phyloP scores from a whole-genome alignment of 1,140 invertebrate genomes.

The Sycobia sp. region DNA sequence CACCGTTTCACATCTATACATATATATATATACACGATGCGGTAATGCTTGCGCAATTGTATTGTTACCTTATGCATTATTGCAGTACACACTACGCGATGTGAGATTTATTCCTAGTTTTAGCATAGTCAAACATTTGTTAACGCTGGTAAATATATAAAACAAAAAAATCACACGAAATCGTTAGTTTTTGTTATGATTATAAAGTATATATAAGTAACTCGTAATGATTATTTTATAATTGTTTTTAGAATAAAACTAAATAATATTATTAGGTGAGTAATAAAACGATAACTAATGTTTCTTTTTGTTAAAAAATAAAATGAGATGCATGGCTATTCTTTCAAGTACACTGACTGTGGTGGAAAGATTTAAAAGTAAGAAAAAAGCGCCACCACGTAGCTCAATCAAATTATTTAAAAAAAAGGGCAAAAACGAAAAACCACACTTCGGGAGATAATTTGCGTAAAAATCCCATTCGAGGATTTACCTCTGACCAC shows the following conservation, averaged over 20 bases:
- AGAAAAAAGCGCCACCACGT: too few relatives aligned
- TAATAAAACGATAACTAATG: too few relatives aligned
- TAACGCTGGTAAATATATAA: slow-evolving; percentile 1
- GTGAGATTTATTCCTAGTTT: too few relatives aligned
- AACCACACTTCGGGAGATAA: slow-evolving; percentile 18
- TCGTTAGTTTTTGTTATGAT: slow-evolving; percentile 18
- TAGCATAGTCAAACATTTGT: slow-evolving; percentile 20
- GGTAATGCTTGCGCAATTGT: too few relatives aligned
- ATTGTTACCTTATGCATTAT: too few relatives aligned
- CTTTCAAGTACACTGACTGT: too few relatives aligned
- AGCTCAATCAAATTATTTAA: not conserved
- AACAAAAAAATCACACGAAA: slow-evolving; percentile 3
- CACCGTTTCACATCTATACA: too few relatives aligned
- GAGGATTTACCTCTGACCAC: slow-evolving; percentile 80
- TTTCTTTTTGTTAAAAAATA: too few relatives aligned
- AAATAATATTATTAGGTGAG: slow-evolving; percentile 8
- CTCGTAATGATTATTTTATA: not conserved
- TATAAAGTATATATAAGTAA: not conserved
- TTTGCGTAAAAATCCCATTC: too few relatives aligned
- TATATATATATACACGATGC: too few relatives aligned
- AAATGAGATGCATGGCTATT: not conserved
- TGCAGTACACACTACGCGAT: too few relatives aligned
- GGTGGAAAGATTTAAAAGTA: too few relatives aligned
- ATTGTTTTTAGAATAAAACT: not conserved
- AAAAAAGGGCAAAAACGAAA: slow-evolving; percentile 5